phyloP scores from a whole-genome alignment of 1,140 invertebrate species.

The Micrasema minimum region DNA sequence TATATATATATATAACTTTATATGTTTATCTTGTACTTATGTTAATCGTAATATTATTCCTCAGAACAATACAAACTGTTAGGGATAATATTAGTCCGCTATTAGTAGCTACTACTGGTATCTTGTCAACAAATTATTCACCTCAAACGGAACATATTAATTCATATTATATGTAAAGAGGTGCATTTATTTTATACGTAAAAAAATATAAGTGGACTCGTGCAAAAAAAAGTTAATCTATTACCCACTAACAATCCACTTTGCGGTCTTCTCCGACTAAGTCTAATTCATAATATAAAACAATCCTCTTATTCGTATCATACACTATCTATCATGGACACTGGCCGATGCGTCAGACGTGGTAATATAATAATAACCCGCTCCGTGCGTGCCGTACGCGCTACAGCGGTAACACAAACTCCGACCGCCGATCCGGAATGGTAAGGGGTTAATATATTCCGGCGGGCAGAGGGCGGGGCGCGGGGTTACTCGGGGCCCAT shows the following conservation, averaged over 20 bases:
- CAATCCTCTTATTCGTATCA: constrained; percentile 14
- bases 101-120: constrained; percentile 46
- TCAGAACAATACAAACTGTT: constrained; percentile 36
- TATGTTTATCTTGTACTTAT: constrained; percentile 43
- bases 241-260: constrained; percentile 15
- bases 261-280: constrained; percentile 1
- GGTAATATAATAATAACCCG: constrained; percentile 28
- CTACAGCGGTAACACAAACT: neutral
- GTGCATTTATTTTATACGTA: constrained; percentile 31
- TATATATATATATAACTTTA: constrained; percentile 17
- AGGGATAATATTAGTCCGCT: constrained; percentile 15
- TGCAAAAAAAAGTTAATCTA: constrained; percentile 28
- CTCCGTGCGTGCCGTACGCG: constrained; percentile 6
- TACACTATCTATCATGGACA: constrained; percentile 16
- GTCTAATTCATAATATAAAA: constrained; percentile 26
- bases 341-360: constrained; percentile 31
- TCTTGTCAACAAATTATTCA: constrained; percentile 22
- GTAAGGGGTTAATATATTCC: constrained; percentile 1
- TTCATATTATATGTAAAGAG: constrained; percentile 19
- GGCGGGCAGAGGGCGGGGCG: neutral
- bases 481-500: constrained; percentile 1
- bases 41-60: constrained; percentile 29
- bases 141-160: constrained; percentile 15
- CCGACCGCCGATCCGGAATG: neutral
- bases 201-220: constrained; percentile 27